Conservation (phyloP, 2,888 invertebrate genomes). For the Metalampra italica region DNA sequence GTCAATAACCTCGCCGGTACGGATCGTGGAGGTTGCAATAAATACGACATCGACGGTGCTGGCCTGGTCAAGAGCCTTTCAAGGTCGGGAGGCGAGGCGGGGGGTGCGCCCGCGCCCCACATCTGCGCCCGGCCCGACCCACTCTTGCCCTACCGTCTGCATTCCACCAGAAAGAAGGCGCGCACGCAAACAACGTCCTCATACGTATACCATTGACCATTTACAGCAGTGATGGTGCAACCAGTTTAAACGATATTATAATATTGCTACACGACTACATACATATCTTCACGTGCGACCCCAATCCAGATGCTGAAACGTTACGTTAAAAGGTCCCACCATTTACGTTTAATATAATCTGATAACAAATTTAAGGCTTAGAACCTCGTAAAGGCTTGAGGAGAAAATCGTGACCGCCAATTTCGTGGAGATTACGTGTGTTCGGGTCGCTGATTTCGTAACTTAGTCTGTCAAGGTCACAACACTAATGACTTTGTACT, state of each 20-base stretch:
- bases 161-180: conserved; percentile 51
- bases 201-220: conserved; percentile 17
- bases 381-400: conserved; percentile 26
- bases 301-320: conserved; percentile 9
- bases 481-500: conserved; percentile 59
- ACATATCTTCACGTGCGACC: background rate
- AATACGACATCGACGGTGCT: conserved; percentile 71
- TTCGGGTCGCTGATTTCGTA: conserved; percentile 55
- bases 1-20: conserved; percentile 77
- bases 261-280: background rate
- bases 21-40: conserved; percentile 77
- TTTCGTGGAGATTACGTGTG: conserved; percentile 56
- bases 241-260: background rate
- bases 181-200: conserved; percentile 19
- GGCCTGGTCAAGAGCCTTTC: conserved; percentile 79
- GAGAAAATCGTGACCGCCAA: conserved; percentile 60
- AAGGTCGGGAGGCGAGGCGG: conserved; percentile 75
- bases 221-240: conserved; percentile 24
- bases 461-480: conserved; percentile 64
- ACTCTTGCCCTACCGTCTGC: conserved; percentile 58
- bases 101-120: conserved; percentile 64
- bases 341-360: conserved; percentile 19
- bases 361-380: conserved; percentile 24
- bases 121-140: conserved; percentile 56
- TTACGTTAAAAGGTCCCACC: conserved; percentile 12